Evolutionary conservation across 2,888 invertebrate genomes (phyloP).

Genomic region (Oxyscelio sp.): DNA sequence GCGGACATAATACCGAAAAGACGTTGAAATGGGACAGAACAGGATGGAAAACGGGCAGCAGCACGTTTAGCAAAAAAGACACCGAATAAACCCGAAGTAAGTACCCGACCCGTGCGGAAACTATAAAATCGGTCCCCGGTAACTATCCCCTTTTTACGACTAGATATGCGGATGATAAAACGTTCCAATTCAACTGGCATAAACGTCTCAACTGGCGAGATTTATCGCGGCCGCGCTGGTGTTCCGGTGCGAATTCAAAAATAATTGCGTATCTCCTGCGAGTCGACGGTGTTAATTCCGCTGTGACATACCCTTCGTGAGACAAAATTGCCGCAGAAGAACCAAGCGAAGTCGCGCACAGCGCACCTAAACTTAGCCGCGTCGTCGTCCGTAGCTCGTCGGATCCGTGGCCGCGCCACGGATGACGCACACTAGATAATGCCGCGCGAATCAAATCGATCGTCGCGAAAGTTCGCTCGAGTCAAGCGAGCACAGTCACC

Average conservation of each 20-base stretch:
- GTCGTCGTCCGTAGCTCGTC: slow-evolving; percentile 16
- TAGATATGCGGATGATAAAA: slow-evolving; percentile 71
- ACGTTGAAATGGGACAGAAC: too few relatives aligned
- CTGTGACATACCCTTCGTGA: too few relatives aligned
- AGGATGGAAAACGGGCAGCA: too few relatives aligned
- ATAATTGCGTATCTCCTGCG: too few relatives aligned
- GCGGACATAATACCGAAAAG: too few relatives aligned
- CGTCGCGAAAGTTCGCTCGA: background rate
- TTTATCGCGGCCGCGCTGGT: slow-evolving; percentile 68
- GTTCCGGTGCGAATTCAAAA: too few relatives aligned
- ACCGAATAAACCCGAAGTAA: too few relatives aligned
- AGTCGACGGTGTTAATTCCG: too few relatives aligned
- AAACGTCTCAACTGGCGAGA: slow-evolving; percentile 73
- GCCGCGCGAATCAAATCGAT: slow-evolving; percentile 41
- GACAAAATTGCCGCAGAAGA: too few relatives aligned
- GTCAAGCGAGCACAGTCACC: background rate
- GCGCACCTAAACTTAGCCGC: slow-evolving; percentile 37
- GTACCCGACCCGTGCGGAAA: background rate
- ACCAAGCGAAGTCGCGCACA: slow-evolving; percentile 40
- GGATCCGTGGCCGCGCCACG: slow-evolving; percentile 38
- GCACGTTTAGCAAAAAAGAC: too few relatives aligned
- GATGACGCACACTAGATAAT: slow-evolving; percentile 43
- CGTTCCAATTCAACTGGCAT: slow-evolving; percentile 74
- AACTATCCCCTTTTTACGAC: slow-evolving; percentile 69
- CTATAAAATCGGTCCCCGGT: slow-evolving; percentile 46